Conservation (phyloP, 2,888 invertebrate species). For the Amblyjoppa fuscipennis region DNA sequence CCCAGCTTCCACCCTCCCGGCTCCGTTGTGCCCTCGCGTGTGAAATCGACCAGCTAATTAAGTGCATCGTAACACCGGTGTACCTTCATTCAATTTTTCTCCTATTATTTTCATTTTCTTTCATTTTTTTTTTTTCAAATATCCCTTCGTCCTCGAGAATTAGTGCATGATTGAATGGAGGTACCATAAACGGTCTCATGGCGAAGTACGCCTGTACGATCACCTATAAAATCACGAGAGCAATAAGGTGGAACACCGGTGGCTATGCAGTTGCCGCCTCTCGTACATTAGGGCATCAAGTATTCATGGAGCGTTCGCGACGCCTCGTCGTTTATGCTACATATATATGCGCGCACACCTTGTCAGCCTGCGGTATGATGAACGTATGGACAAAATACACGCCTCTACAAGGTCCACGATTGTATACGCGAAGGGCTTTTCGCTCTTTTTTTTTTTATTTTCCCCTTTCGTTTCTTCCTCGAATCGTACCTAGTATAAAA, state of each 20-base stretch:
- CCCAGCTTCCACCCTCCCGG: not conserved
- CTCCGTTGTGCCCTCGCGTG: not conserved
- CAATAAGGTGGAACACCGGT: constrained; percentile 22
- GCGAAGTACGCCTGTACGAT: constrained; percentile 23
- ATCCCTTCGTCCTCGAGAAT: constrained; percentile 10
- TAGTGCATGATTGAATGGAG: constrained; percentile 15
- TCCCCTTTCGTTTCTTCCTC: constrained; percentile 7
- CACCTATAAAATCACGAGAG: constrained; percentile 57
- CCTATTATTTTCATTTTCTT: not conserved
- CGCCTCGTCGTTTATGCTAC: constrained; percentile 60
- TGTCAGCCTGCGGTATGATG: constrained; percentile 33
- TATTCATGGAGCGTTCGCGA: constrained; percentile 65
- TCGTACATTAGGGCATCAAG: constrained; percentile 64
- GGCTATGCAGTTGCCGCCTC: constrained; percentile 30
- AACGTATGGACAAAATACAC: constrained; percentile 49
- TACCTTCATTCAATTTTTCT: not conserved
- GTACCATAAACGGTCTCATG: not conserved
- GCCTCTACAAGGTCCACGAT: constrained; percentile 32
- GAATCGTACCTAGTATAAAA: constrained; percentile 30
- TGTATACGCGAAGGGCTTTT: constrained; percentile 30
- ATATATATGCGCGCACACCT: constrained; percentile 4
- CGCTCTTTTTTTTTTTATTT: not conserved
- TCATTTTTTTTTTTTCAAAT: not conserved
- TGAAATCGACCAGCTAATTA: constrained; percentile 22
- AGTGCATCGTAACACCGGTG: not conserved